Conservation (phyloP, 2,797 vertebrate species). For the Thaleichthys pacificus region DNA sequence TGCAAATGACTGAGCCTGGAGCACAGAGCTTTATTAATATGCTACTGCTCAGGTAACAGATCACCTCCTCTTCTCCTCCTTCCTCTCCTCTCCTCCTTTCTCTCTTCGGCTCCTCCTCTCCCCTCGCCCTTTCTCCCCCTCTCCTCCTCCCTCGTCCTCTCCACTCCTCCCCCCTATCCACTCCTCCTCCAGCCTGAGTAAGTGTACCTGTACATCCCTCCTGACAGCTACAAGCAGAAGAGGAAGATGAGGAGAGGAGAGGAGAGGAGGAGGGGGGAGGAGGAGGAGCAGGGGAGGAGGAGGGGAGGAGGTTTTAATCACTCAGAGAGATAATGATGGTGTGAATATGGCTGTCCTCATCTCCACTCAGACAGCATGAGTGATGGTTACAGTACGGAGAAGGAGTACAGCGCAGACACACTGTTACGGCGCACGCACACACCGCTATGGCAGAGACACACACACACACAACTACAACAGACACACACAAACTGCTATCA, state of each 20-base stretch:
- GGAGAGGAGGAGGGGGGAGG: background rate
- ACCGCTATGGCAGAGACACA: background rate
- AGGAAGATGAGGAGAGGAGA: background rate
- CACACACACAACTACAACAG: no score
- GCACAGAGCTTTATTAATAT: constrained; percentile 33
- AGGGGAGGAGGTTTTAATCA: background rate
- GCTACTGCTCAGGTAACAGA: constrained; percentile 12
- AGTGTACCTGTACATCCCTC: background rate
- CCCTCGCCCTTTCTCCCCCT: background rate
- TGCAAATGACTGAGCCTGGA: constrained; percentile 34
- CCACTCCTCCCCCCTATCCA: background rate
- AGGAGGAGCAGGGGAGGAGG: background rate
- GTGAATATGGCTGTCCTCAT: background rate
- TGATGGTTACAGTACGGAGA: background rate
- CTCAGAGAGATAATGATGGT: background rate
- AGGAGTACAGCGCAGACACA: background rate
- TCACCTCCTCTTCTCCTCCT: constrained; percentile 1
- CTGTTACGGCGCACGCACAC: background rate
- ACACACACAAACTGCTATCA: no score
- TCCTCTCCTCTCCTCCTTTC: background rate
- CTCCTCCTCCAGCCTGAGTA: background rate
- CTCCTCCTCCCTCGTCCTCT: background rate
- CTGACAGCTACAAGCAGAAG: background rate
- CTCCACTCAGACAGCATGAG: background rate
- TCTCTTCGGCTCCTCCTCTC: background rate